Base-by-base conservation (phyloP, 1,140 invertebrate species). In the Melitaea cinxia region DNA sequence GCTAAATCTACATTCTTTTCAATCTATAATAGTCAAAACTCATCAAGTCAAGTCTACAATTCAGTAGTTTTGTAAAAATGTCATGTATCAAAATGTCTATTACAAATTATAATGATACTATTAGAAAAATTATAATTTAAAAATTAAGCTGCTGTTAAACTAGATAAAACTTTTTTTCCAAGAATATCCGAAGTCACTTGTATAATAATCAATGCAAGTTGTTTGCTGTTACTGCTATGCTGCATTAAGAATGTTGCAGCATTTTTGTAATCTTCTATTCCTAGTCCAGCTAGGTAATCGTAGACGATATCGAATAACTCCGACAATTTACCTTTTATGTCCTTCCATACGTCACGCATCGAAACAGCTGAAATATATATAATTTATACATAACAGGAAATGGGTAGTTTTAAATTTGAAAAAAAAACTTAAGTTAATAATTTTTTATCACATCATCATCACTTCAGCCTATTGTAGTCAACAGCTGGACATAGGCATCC, bases 271-370 rank as follows among this genome's bases (percentile, higher is more conserved):
- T 89, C 87, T 0, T 88, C 72, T 15, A 89, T 49, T 0, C 87
- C 87, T 26, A 89, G 45, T 0, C 87, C 85, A 21, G 83, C 85
- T 45, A 89, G 68, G 54, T 88, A 89, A 58, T 89, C 87, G 47
- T 88, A 89, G 4, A 89, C 87, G 2, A 89, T 70, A 45, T 89
- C 85, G 50, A 83, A 80, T 4, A 89, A 39, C n/a, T 85, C 87
- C 4, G 71, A 64, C 0, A 89, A 57, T 54, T 85, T 82, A 0
- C 58, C 58, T 30, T 80, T 84, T 33, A 88, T 75, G 4, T 89
- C 83, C 14, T 82, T 52, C 87, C 87, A 89, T 23, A 85, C 68
- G 1, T 86, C 85, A 42, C 85, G 62, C 87, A 89, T 89, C 5
- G 85, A 79, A 15, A 87, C 74, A 49, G 68, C 87, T 89, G 76